Percentiles rank a stretch among this genome's conserved stretches.
These are phyloP conservation scores for Serranus cabrilla DNA, from an alignment of 2,797 vertebrate genomes.

Conservation along the genomic window DNA sequence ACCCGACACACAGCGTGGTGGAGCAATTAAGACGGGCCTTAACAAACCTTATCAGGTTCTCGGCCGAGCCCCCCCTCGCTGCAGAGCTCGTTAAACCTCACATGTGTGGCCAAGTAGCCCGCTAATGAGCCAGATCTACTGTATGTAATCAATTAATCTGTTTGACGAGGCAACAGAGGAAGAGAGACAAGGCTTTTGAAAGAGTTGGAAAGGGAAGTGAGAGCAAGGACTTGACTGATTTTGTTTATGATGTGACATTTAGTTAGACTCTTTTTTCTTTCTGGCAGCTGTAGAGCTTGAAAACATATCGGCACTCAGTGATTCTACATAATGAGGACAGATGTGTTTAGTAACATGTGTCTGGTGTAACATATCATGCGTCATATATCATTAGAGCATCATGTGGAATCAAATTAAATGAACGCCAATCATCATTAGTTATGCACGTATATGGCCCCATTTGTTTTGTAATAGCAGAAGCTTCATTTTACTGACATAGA, in stretches of 20 bases:
- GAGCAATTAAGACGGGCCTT: constrained; percentile 52
- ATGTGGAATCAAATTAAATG: background rate
- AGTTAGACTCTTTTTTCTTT: constrained; percentile 5
- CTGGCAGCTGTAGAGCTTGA: constrained; percentile 3
- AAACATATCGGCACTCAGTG: background rate
- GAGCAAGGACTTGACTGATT: background rate
- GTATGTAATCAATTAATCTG: constrained; percentile 73
- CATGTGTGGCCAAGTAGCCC: constrained; percentile 53
- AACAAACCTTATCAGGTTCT: constrained; percentile 59
- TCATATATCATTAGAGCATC: background rate
- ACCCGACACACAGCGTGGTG: constrained; percentile 50
- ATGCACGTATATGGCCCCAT: background rate
- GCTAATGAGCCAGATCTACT: constrained; percentile 66
- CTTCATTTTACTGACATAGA: constrained; percentile 4
- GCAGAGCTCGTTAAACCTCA: constrained; percentile 62
- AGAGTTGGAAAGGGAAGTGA: constrained; percentile 19
- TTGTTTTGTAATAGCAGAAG: background rate
- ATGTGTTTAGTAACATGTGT: constrained; percentile 11
- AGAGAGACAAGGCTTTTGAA: constrained; percentile 6
- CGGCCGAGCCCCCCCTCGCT: constrained; percentile 14
- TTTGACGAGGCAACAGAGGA: constrained; percentile 54
- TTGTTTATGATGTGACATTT: constrained; percentile 1
- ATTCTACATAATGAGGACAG: constrained; percentile 1
- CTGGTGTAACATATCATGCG: background rate
- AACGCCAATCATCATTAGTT: constrained; percentile 3